A percentile compares a stretch with the other conserved stretches of the same genome.
phyloP scores from a whole-genome alignment of 2,888 invertebrate genomes.

The Lycophotia porphyrea region DNA sequence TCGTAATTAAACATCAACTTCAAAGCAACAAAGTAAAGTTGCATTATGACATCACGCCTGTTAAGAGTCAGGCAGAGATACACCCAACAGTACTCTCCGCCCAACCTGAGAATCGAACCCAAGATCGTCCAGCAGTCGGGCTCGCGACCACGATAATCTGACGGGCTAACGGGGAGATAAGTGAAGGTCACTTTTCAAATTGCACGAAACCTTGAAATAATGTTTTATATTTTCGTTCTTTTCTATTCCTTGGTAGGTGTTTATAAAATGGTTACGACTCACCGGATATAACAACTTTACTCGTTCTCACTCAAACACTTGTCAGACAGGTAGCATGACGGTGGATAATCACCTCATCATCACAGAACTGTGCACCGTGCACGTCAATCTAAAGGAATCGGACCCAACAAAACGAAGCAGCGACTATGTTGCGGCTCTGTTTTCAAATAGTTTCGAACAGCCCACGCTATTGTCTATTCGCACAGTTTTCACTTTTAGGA shows the following conservation, averaged over 20 bases:
- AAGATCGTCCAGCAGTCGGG: too few species aligned
- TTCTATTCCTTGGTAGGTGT: neutral
- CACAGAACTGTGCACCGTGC: neutral
- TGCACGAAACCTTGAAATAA: too few species aligned
- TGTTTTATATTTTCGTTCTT: too few species aligned
- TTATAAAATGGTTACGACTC: conserved; percentile 7
- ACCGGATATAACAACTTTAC: conserved; percentile 7
- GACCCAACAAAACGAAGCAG: neutral
- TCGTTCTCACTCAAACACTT: conserved; percentile 5
- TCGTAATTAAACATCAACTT: too few species aligned
- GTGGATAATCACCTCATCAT: neutral
- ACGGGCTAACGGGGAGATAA: neutral
- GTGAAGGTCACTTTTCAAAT: neutral
- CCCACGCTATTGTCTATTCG: neutral
- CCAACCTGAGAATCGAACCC: too few species aligned
- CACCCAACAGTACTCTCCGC: too few species aligned
- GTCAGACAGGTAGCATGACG: neutral
- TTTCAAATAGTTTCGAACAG: neutral
- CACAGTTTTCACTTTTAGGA: neutral
- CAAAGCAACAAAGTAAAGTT: too few species aligned
- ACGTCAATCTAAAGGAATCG: neutral
- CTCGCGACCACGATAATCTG: too few species aligned
- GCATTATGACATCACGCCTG: too few species aligned
- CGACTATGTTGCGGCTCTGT: neutral
- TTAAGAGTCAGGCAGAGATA: too few species aligned